Conservation (phyloP, 2,888 invertebrate genomes). For the Glyphotaelius pellucidus region DNA sequence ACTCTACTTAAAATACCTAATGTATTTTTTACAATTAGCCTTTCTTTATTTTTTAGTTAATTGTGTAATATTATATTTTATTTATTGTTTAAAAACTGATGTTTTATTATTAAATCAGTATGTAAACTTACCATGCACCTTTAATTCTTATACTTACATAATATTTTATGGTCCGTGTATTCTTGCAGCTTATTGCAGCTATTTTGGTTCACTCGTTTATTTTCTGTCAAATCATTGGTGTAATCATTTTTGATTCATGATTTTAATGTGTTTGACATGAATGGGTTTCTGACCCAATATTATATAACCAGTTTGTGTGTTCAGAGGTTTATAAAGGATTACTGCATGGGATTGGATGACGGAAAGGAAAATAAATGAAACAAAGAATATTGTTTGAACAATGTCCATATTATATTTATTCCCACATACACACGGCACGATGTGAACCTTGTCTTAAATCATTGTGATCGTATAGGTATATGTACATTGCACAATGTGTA, state of each 20-base stretch:
- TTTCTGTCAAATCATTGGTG: background rate
- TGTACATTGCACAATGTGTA: constrained; percentile 85
- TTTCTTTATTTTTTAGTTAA: no score
- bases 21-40: no score
- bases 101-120: no score
- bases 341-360: background rate
- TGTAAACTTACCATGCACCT: background rate
- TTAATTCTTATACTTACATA: background rate
- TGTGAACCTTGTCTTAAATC: constrained; percentile 92
- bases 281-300: background rate
- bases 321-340: background rate
- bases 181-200: background rate
- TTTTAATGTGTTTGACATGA: background rate
- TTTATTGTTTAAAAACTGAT: no score
- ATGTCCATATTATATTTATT: constrained; percentile 92
- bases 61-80: no score
- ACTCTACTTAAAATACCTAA: no score
- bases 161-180: background rate
- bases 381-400: constrained; percentile 81
- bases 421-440: constrained; percentile 94
- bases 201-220: background rate
- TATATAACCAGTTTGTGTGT: background rate
- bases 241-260: background rate
- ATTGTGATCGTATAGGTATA: constrained; percentile 84
- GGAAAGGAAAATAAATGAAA: constrained; percentile 45